These are phyloP conservation scores for Limnephilus auricula DNA, from an alignment of 2,888 invertebrate species.

Conservation along the genomic window DNA sequence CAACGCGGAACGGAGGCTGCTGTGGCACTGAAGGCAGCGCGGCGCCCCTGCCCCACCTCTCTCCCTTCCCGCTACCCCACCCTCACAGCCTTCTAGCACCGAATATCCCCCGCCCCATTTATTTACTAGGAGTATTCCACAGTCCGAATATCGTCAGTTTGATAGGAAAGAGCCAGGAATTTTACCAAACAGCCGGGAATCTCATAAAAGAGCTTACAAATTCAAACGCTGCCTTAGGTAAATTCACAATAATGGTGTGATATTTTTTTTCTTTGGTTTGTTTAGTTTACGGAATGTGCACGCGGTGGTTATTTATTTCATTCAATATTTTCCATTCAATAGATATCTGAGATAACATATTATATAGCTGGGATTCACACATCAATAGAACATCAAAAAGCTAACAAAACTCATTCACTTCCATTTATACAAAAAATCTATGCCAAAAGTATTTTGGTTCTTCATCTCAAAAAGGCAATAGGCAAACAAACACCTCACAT, in stretches of 20 bases:
- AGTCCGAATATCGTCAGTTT: slow-evolving; percentile 33
- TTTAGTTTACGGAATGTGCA: not conserved
- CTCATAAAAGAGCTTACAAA: not conserved
- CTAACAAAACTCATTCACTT: too few relatives aligned
- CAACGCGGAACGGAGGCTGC: slow-evolving; percentile 71
- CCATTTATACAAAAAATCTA: too few relatives aligned
- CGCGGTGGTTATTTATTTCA: not conserved
- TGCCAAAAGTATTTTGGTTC: too few relatives aligned
- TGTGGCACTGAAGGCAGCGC: slow-evolving; percentile 72
- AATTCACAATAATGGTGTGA: too few relatives aligned
- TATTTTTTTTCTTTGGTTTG: not conserved
- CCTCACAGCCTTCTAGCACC: slow-evolving; percentile 67
- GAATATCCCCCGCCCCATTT: slow-evolving; percentile 5
- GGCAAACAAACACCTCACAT: too few relatives aligned
- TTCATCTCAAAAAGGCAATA: too few relatives aligned
- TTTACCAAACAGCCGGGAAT: not conserved
- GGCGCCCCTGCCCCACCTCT: slow-evolving; percentile 65
- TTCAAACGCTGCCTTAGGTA: not conserved
- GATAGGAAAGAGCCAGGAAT: slow-evolving; percentile 20
- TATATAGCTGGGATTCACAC: too few relatives aligned
- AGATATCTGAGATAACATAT: not conserved
- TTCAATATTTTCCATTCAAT: not conserved
- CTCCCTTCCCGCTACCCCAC: slow-evolving; percentile 69
- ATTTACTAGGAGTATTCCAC: not conserved
- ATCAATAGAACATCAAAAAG: too few relatives aligned